phyloP scores from a whole-genome alignment of 2,797 vertebrate genomes.

The Falco biarmicus region DNA sequence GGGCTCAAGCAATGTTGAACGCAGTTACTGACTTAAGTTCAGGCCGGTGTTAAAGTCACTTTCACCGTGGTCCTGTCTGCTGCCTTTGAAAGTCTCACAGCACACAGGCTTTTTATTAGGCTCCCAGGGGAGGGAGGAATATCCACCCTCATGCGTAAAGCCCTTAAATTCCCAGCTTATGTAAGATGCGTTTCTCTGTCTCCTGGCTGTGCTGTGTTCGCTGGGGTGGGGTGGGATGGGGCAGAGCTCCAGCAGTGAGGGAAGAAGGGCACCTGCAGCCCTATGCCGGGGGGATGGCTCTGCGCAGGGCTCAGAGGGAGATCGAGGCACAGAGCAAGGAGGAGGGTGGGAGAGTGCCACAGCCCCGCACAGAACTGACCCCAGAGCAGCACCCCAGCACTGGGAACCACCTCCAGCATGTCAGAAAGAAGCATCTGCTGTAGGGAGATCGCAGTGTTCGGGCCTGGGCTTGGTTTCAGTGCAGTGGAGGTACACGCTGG shows the following conservation, averaged over 20 bases:
- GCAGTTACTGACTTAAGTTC: not conserved
- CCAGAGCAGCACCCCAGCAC: not conserved
- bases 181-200: not conserved
- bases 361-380: not conserved
- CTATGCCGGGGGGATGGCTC: too few relatives aligned
- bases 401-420: not conserved
- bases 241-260: not conserved
- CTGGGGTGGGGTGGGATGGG: not conserved
- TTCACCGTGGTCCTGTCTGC: not conserved
- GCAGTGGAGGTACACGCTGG: not conserved
- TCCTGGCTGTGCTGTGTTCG: not conserved
- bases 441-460: not conserved
- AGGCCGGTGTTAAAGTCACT: not conserved
- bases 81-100: conserved; percentile 20
- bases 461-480: not conserved
- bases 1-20: not conserved
- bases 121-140: conserved; percentile 18
- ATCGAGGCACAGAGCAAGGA: not conserved
- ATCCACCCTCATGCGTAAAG: not conserved
- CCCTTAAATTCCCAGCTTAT: not conserved
- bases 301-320: rapidly evolving
- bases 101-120: conserved; percentile 8
- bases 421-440: not conserved
- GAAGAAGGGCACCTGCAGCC: not conserved
- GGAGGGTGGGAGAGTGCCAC: not conserved